phyloP scores from a whole-genome alignment of 30 jellyfish, hydroid and myxozoan genomes.

The Pelagia noctiluca region DNA sequence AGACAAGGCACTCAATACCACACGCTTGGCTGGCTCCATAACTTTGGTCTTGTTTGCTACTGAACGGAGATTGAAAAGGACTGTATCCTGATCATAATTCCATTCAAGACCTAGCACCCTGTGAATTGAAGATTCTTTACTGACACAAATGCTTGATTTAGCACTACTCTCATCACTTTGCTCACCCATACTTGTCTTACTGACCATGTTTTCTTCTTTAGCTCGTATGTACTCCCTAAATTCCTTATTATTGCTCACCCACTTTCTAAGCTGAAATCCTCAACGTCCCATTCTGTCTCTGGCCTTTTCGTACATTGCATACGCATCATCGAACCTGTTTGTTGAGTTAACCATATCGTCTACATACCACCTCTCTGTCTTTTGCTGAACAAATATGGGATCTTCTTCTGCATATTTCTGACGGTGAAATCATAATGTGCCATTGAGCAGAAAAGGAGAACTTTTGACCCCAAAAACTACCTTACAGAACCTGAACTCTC shows the following conservation, averaged over 20 bases:
- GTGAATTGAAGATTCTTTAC: background rate
- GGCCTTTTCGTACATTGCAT: conserved; percentile 10
- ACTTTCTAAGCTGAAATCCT: conserved; percentile 49
- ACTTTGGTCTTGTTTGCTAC: background rate
- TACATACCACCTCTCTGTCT: conserved; percentile 36
- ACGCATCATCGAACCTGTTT: conserved; percentile 22
- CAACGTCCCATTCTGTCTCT: conserved; percentile 34
- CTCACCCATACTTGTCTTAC: too few species aligned
- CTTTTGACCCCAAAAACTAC: conserved; percentile 53
- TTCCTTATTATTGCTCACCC: conserved; percentile 52
- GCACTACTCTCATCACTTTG: conserved; percentile 13
- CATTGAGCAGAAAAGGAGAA: conserved; percentile 54
- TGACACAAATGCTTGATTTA: conserved; percentile 12
- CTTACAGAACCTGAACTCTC: conserved; percentile 1
- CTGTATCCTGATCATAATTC: conserved; percentile 24
- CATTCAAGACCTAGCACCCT: conserved; percentile 45
- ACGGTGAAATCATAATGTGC: conserved; percentile 30
- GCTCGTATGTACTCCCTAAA: too few species aligned
- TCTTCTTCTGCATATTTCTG: conserved; percentile 9
- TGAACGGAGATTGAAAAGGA: background rate
- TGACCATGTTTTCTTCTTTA: too few species aligned
- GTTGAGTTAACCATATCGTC: conserved; percentile 54
- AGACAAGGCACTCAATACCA: conserved; percentile 1
- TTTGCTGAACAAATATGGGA: conserved; percentile 28
- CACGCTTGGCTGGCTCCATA: conserved; percentile 22